These are phyloP conservation scores for Orestias chungarensis DNA, from an alignment of 2,797 vertebrate species.

Conservation along the genomic window DNA sequence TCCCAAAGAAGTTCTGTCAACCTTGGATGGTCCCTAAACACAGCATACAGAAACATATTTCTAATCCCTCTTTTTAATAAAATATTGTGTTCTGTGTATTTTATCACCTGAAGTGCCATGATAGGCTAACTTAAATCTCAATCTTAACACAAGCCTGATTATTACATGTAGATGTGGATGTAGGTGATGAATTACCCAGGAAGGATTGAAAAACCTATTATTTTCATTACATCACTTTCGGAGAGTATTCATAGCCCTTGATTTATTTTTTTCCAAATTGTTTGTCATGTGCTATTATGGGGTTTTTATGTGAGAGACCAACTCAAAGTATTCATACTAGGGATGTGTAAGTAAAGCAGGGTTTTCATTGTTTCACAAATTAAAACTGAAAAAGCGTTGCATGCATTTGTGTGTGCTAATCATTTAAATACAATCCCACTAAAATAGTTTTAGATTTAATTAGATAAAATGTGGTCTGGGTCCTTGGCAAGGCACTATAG, in stretches of 20 bases:
- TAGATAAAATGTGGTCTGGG: not conserved
- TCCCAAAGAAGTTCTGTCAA: not conserved
- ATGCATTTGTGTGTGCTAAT: not conserved
- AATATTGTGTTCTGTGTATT: too few species aligned
- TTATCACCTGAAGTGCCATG: conserved; percentile 31
- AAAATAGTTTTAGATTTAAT: not conserved
- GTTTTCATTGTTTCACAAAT: too few species aligned
- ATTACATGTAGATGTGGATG: conserved; percentile 15
- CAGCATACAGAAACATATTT: conserved; percentile 4
- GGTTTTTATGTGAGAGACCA: not conserved
- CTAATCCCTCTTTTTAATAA: not conserved
- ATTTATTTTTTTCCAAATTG: not conserved
- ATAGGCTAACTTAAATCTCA: conserved; percentile 22
- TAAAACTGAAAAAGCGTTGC: not conserved
- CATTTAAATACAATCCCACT: too few species aligned
- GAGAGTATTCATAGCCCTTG: not conserved
- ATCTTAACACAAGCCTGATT: conserved; percentile 12
- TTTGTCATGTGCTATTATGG: not conserved
- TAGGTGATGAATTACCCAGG: conserved; percentile 13
- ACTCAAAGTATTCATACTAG: not conserved
- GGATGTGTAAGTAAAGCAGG: not conserved
- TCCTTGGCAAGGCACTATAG: not conserved
- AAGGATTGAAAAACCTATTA: not conserved
- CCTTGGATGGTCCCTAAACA: not conserved
- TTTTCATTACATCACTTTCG: not conserved